These are phyloP conservation scores for Pharmacophagus antenor DNA, from an alignment of 2,888 invertebrate species.

Conservation along the genomic window DNA sequence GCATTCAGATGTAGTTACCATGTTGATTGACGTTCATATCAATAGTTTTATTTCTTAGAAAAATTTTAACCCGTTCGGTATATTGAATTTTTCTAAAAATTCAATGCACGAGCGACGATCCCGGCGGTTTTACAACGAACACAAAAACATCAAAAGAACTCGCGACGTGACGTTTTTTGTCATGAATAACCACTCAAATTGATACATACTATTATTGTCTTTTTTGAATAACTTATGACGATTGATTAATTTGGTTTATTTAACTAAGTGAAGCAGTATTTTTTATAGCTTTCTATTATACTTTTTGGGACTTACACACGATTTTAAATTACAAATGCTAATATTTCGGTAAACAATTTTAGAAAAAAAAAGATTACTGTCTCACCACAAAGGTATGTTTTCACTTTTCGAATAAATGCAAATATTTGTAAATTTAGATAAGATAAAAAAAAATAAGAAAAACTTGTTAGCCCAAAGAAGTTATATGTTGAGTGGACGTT, in stretches of 20 bases:
- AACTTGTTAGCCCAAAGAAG: neutral
- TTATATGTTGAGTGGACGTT: slow-evolving; percentile 3
- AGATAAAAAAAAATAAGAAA: too few species aligned
- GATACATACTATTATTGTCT: neutral
- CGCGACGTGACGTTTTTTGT: neutral
- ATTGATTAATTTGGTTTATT: neutral
- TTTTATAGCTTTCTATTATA: neutral
- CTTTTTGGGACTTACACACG: neutral
- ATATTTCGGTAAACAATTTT: too few species aligned
- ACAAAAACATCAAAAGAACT: slow-evolving; percentile 6
- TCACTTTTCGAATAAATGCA: too few species aligned
- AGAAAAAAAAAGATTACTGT: too few species aligned
- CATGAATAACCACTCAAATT: neutral
- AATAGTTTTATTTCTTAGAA: slow-evolving; percentile 5
- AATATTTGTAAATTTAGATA: too few species aligned
- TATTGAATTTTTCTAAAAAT: slow-evolving; percentile 6
- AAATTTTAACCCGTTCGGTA: neutral
- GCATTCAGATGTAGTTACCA: neutral
- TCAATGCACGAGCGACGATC: slow-evolving; percentile 1
- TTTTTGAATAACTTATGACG: neutral
- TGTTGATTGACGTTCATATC: neutral
- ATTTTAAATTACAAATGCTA: neutral
- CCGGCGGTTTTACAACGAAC: neutral
- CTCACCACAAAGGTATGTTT: too few species aligned
- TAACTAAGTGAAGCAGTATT: neutral